Conservation (phyloP, 1,140 invertebrate species). For the Drosophila setifemur region DNA sequence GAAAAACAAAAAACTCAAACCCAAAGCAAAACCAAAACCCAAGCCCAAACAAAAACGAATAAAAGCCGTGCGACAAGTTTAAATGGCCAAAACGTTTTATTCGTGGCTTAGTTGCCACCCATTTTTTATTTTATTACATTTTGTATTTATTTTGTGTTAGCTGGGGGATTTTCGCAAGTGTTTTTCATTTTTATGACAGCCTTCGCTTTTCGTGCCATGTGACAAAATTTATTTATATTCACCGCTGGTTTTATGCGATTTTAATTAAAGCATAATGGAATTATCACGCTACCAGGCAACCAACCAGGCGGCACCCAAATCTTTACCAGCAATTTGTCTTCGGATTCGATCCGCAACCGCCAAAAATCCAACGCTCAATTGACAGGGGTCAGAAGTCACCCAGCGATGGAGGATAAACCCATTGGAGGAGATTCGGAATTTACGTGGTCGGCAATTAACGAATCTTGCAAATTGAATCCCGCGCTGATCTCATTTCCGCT, state of each 20-base stretch:
- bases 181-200: constrained; percentile 44
- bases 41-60: constrained; percentile 36
- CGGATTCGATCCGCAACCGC: not conserved
- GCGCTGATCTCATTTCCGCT: constrained; percentile 64
- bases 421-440: constrained; percentile 1
- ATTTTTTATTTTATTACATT: constrained; percentile 39
- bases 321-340: constrained; percentile 9
- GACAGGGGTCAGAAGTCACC: constrained; percentile 47
- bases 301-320: constrained; percentile 3
- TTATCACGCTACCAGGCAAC: constrained; percentile 18
- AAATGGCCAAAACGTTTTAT: constrained; percentile 60
- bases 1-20: constrained; percentile 25
- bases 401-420: not conserved
- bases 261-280: constrained; percentile 57
- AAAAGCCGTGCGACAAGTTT: constrained; percentile 67
- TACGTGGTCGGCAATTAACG: constrained; percentile 64
- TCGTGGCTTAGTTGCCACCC: constrained; percentile 56
- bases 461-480: constrained; percentile 38
- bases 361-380: constrained; percentile 45
- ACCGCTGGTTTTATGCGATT: constrained; percentile 55
- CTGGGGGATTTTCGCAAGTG: constrained; percentile 10
- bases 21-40: constrained; percentile 4
- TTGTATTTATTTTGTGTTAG: constrained; percentile 24
- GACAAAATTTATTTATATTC: constrained; percentile 59
- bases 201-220: constrained; percentile 43